Evolutionary conservation across 2,888 invertebrate genomes (phyloP).

Genomic region (Apamea epomidion): DNA sequence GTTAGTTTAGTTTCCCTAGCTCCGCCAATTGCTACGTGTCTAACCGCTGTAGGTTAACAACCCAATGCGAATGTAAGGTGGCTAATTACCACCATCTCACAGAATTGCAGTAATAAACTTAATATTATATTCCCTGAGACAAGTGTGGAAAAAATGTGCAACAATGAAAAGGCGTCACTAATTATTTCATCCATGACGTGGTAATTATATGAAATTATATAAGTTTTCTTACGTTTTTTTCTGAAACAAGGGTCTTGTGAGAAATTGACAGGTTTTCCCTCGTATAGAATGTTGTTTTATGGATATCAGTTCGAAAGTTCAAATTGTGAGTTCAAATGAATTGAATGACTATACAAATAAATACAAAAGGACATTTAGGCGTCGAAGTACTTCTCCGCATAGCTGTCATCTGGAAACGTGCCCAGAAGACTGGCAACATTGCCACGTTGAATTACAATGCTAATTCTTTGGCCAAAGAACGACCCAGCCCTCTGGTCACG

Average conservation of each 20-base stretch:
- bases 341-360: too few relatives aligned
- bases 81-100: conserved; percentile 11
- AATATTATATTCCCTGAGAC: conserved; percentile 8
- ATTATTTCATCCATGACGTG: conserved; percentile 18
- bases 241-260: not conserved
- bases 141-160: conserved; percentile 29
- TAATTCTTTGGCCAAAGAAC: too few relatives aligned
- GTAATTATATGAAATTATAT: conserved; percentile 2
- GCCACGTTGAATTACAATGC: too few relatives aligned
- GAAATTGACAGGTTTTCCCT: conserved; percentile 3
- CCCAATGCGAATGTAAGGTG: not conserved
- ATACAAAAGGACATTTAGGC: too few relatives aligned
- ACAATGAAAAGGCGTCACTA: conserved; percentile 31
- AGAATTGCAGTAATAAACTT: conserved; percentile 29
- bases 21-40: too few relatives aligned
- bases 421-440: too few relatives aligned
- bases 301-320: not conserved
- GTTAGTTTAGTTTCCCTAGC: too few relatives aligned
- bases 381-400: too few relatives aligned
- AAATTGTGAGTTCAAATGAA: too few relatives aligned
- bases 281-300: not conserved
- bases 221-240: not conserved
- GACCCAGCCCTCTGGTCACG: too few relatives aligned
- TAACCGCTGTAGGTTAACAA: not conserved
- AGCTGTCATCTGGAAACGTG: too few relatives aligned